A percentile compares a stretch with the other conserved stretches of the same genome.
Evolutionary conservation across 1,140 invertebrate genomes (phyloP).

Genomic region (Apis dorsata): DNA sequence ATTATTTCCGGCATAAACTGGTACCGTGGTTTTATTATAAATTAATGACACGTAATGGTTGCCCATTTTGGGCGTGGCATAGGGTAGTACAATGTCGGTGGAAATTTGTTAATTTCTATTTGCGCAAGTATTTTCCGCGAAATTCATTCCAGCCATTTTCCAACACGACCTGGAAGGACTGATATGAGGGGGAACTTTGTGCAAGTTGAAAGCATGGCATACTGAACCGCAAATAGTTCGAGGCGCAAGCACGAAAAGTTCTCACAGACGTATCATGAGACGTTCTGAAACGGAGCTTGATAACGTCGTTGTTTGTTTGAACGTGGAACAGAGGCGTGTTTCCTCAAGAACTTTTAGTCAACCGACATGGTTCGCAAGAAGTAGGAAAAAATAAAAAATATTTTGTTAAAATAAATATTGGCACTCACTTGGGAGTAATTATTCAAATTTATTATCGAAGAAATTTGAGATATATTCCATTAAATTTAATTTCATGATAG

Average conservation of each 20-base stretch:
- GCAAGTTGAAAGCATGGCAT: slow-evolving; percentile 53
- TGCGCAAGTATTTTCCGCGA: slow-evolving; percentile 31
- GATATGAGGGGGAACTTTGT: slow-evolving; percentile 54
- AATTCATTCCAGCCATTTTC: slow-evolving; percentile 37
- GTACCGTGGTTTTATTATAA: slow-evolving; percentile 8
- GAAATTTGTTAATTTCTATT: slow-evolving; percentile 46
- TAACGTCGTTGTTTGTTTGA: slow-evolving; percentile 59
- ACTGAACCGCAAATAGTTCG: slow-evolving; percentile 59
- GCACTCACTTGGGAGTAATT: not conserved
- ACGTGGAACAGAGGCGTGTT: slow-evolving; percentile 33
- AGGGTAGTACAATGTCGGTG: not conserved
- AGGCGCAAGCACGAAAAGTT: slow-evolving; percentile 54
- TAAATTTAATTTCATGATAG: too few species aligned
- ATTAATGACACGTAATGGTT: slow-evolving; percentile 9
- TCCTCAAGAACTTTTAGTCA: slow-evolving; percentile 57
- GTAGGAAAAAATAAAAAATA: not conserved
- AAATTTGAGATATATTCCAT: too few species aligned
- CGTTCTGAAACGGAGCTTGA: slow-evolving; percentile 53
- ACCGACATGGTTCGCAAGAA: not conserved
- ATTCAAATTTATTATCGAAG: not conserved
- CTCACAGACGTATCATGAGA: slow-evolving; percentile 64
- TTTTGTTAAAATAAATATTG: not conserved
- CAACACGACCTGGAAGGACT: slow-evolving; percentile 47
- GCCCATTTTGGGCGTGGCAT: not conserved
- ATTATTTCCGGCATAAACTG: slow-evolving; percentile 1